Base-by-base conservation (phyloP, 2,797 vertebrate species). In the Anguilla marmorata region DNA sequence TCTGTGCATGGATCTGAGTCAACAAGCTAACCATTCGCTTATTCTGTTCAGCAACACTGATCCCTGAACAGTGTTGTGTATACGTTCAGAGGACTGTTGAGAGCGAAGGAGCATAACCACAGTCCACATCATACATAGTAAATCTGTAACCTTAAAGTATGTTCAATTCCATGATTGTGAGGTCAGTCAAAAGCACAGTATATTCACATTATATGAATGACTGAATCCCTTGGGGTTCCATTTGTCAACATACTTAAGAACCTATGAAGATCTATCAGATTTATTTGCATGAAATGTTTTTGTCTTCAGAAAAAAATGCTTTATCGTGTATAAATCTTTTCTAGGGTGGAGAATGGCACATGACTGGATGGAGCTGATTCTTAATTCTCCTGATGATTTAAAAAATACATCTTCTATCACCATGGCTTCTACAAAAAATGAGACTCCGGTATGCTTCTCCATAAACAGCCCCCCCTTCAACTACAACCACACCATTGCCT, bases 361-460 rank as follows among this genome's bases (percentile, higher is more conserved):
- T 27, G 63, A 66, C n/a, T 66, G 63, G 8, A 27, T 27, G 63
- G 63, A 66, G n/a, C n/a, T n/a, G 21, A 66, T 24, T 66, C 60
- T 66, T 66, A 66, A 24, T 66, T 66, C 63, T 66, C 63, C n/a
- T 8, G 63, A 66, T 24, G 63, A 24, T 63, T 3, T 27, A 24
- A 27, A 66, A 66, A 66, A 14, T 7, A 7, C 50, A 52, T 56
- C 45, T 85, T 11, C 4, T 37, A 30, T 83, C 87, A 90, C 12
- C 93, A 96, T 95, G 94, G 94, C 50, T 12, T 93, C 92, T 0
- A 16, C 0, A 54, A 16, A 1, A 0, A 50, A 56, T 87, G 94
- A 94, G 85, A 8, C 74, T 27, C 94, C 92, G 1, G 27, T 87
- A 33, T 97, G 96, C 91, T 96, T 93, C 91, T 93, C 94, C 82